Evolutionary conservation across 2,888 invertebrate genomes (phyloP).

Genomic region (Spilarctia lutea): DNA sequence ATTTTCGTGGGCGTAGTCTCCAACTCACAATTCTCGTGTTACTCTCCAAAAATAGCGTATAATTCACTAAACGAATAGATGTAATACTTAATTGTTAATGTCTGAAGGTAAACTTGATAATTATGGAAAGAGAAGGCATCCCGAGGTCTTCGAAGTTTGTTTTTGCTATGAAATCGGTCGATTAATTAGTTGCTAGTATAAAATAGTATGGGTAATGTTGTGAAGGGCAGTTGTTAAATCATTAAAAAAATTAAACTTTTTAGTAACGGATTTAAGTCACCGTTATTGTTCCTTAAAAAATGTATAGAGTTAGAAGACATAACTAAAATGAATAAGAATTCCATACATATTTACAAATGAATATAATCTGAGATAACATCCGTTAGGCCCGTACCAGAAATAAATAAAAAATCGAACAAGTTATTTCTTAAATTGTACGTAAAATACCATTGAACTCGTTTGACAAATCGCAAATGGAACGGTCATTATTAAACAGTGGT

Average conservation of each 20-base stretch:
- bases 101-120: neutral
- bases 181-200: neutral
- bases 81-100: neutral
- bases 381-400: neutral
- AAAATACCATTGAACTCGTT: neutral
- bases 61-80: neutral
- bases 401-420: neutral
- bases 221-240: neutral
- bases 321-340: neutral
- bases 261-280: neutral
- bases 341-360: neutral
- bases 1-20: neutral
- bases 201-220: neutral
- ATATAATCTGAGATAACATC: neutral
- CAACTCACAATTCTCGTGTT: neutral
- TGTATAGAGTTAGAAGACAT: neutral
- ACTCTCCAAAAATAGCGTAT: neutral
- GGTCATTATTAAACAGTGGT: constrained; percentile 4
- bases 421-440: neutral
- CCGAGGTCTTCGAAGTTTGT: neutral
- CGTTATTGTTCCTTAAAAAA: neutral
- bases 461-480: neutral
- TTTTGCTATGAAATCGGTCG: neutral
- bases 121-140: neutral
- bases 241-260: neutral